These are phyloP conservation scores for Benthosema pterotum DNA, from an alignment of 2,797 vertebrate species.

Conservation along the genomic window DNA sequence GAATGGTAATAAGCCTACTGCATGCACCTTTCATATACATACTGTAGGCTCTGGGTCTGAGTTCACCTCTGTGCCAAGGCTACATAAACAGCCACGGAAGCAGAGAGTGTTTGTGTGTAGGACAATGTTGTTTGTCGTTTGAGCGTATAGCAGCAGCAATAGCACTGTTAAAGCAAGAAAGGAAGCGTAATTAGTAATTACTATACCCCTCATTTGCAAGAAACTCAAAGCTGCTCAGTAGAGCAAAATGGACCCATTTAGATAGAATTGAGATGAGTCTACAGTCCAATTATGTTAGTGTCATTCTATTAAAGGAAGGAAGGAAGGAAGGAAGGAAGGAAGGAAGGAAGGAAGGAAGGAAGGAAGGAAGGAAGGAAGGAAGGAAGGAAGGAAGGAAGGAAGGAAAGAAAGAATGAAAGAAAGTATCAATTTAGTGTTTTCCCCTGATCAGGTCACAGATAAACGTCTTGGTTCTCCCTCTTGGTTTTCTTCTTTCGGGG, in stretches of 20 bases:
- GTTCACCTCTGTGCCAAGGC: no score
- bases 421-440: no score
- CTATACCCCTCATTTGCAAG: conserved; percentile 55
- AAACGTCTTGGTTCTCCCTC: background rate
- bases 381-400: background rate
- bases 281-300: conserved; percentile 45
- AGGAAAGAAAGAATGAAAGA: background rate
- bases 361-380: background rate
- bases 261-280: conserved; percentile 56
- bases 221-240: conserved; percentile 38
- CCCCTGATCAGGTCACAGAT: background rate
- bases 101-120: conserved; percentile 39
- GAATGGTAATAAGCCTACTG: no score
- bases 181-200: conserved; percentile 54
- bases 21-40: no score
- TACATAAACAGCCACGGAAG: conserved; percentile 20
- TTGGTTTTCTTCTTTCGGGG: background rate
- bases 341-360: background rate
- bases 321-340: background rate
- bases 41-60: no score
- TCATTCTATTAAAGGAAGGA: conserved; percentile 32
- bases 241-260: conserved; percentile 61
- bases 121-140: conserved; percentile 5
- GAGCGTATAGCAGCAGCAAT: conserved; percentile 15
- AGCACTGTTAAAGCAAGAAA: conserved; percentile 49